phyloP scores from a whole-genome alignment of 2,113 vertebrate species.

The Larimichthys polyactis region DNA sequence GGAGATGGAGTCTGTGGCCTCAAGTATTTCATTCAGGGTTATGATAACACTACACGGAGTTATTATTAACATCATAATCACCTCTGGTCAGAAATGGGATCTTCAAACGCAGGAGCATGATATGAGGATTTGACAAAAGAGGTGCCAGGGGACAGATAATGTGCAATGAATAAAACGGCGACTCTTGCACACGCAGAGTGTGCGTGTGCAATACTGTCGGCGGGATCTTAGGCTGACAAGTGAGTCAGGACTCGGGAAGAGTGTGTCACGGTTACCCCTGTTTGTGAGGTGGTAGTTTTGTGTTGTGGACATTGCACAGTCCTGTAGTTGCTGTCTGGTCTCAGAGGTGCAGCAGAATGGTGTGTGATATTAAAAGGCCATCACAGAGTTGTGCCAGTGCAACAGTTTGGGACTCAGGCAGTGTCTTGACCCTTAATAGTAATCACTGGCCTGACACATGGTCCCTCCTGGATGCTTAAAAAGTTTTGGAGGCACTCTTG shows the following conservation, averaged over 20 bases:
- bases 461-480: background rate
- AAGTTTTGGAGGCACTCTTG: background rate
- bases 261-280: background rate
- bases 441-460: background rate
- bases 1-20: constrained; percentile 62
- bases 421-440: background rate
- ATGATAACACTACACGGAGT: constrained; percentile 55
- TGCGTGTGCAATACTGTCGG: background rate
- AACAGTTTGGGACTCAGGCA: background rate
- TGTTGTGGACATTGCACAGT: background rate
- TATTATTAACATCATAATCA: constrained; percentile 72
- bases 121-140: constrained; percentile 53
- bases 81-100: constrained; percentile 65
- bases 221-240: too few relatives aligned
- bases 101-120: constrained; percentile 52
- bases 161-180: constrained; percentile 40
- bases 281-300: background rate
- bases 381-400: background rate
- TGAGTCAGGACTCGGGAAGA: background rate
- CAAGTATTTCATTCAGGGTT: constrained; percentile 57
- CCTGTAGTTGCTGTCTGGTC: constrained; percentile 1
- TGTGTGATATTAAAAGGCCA: background rate
- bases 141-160: constrained; percentile 48
- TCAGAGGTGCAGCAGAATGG: constrained; percentile 13
- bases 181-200: too few relatives aligned